These are phyloP conservation scores for Eulemur rubriventer DNA, from an alignment of 2,797 vertebrate species.

Conservation along the genomic window DNA sequence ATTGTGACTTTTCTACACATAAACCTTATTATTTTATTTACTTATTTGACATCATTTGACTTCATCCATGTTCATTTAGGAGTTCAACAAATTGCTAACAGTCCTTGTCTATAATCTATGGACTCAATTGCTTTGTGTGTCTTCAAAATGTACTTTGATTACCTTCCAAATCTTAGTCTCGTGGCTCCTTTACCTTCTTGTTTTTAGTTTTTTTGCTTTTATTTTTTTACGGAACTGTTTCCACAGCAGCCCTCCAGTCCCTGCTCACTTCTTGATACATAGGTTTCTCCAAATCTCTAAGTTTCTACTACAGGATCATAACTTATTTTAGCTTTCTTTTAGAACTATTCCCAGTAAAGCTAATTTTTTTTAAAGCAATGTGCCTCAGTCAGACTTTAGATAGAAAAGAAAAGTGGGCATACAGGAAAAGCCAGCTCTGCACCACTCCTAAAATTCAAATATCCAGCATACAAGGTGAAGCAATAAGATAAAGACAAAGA, in stretches of 20 bases:
- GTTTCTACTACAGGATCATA: neutral
- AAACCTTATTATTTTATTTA: neutral
- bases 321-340: neutral
- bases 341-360: neutral
- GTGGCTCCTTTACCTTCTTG: neutral
- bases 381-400: neutral
- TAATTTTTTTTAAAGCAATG: neutral
- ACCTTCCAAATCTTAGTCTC: neutral
- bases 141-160: neutral
- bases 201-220: neutral
- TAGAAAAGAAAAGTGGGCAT: neutral
- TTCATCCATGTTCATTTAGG: neutral
- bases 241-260: neutral
- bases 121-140: neutral
- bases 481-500: neutral
- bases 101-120: neutral
- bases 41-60: neutral
- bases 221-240: neutral
- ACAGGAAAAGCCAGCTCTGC: neutral
- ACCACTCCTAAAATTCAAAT: neutral
- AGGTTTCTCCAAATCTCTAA: neutral
- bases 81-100: neutral
- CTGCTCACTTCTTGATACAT: neutral
- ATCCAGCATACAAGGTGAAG: neutral
- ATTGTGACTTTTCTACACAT: neutral